Conservation (phyloP, 2,888 invertebrate genomes). For the Catotricha subobsoleta region DNA sequence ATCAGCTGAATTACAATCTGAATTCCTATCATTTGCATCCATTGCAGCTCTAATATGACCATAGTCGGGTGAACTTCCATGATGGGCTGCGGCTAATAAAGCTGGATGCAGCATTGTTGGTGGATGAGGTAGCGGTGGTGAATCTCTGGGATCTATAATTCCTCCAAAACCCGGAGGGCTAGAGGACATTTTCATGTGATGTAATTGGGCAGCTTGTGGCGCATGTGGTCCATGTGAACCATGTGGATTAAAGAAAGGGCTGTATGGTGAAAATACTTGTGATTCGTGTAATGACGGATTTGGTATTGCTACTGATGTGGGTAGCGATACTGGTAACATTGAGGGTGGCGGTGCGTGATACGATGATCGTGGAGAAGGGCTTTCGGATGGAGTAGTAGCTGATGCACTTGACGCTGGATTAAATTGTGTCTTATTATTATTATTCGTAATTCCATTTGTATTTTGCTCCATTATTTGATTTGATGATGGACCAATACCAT, state of each 20-base stretch:
- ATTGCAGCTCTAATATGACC: conserved; percentile 50
- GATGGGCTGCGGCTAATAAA: conserved; percentile 65
- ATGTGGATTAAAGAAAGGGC: conserved; percentile 64
- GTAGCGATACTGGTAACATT: conserved; percentile 73
- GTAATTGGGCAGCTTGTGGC: conserved; percentile 29
- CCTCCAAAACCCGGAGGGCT: conserved; percentile 45
- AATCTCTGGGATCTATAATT: conserved; percentile 49
- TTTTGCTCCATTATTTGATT: conserved; percentile 17
- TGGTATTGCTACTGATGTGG: conserved; percentile 90
- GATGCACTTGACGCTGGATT: conserved; percentile 13
- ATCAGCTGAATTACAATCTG: conserved; percentile 82
- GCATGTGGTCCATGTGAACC: conserved; percentile 31
- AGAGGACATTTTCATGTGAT: conserved; percentile 27
- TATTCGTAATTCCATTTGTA: conserved; percentile 1
- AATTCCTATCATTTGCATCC: conserved; percentile 64
- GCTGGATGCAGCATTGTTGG: conserved; percentile 73
- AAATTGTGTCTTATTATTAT: conserved; percentile 5
- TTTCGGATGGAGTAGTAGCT: conserved; percentile 33
- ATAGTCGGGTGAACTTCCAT: conserved; percentile 66
- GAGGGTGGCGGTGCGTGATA: conserved; percentile 45
- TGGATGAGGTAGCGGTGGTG: conserved; percentile 69
- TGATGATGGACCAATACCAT: conserved; percentile 54
- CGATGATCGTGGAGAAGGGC: conserved; percentile 52
- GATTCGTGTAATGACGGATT: conserved; percentile 91
- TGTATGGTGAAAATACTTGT: conserved; percentile 82